Evolutionary conservation across 1,140 invertebrate species (phyloP).

Genomic region (Propsilocerus akamusi): DNA sequence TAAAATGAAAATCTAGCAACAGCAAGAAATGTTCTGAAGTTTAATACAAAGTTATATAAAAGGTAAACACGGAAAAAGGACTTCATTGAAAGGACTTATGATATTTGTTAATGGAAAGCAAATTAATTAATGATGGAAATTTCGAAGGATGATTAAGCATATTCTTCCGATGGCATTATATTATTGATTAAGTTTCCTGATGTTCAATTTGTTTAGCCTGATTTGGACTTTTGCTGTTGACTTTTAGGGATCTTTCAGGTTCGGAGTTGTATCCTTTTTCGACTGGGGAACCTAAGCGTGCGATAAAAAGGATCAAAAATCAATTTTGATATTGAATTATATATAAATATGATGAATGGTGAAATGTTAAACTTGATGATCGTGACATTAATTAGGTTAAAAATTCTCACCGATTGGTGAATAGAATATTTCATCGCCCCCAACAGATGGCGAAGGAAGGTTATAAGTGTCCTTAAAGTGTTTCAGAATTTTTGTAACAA

Average conservation of each 20-base stretch:
- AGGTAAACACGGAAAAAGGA: no score
- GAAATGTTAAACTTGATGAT: not conserved
- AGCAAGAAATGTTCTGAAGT: no score
- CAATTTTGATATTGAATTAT: not conserved
- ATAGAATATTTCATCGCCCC: not conserved
- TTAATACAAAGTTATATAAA: no score
- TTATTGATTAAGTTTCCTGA: no score
- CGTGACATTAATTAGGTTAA: not conserved
- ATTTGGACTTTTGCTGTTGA: not conserved
- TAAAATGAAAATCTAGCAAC: no score
- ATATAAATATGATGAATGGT: not conserved
- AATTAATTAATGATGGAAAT: no score
- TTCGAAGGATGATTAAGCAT: no score
- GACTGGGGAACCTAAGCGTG: not conserved
- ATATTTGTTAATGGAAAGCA: no score
- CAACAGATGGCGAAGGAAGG: not conserved
- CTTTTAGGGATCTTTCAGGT: not conserved
- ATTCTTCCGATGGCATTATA: no score
- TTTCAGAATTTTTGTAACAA: not conserved
- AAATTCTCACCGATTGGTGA: not conserved
- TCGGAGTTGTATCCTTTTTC: not conserved
- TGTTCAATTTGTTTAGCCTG: no score
- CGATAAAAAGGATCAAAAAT: not conserved
- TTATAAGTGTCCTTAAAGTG: not conserved
- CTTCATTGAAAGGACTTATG: no score